These are phyloP conservation scores for Sus cebifrons DNA, from an alignment of 2,797 vertebrate genomes.

Conservation along the genomic window DNA sequence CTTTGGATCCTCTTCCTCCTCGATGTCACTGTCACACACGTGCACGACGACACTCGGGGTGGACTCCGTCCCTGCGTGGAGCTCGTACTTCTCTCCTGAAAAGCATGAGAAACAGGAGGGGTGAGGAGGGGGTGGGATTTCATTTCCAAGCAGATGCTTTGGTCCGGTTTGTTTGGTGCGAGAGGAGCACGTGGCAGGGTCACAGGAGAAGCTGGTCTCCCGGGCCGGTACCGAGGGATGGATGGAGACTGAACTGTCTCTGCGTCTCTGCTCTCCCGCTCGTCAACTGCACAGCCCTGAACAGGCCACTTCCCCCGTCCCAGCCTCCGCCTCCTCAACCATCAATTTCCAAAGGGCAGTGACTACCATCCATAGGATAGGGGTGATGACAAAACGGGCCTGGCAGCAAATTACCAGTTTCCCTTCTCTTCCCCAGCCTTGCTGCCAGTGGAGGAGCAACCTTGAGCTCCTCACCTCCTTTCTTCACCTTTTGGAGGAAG, in stretches of 20 bases:
- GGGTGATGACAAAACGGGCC: neutral
- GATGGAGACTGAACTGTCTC: neutral
- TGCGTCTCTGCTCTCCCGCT: neutral
- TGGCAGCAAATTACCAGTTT: neutral
- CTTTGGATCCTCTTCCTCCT: conserved; percentile 93
- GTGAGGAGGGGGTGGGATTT: neutral
- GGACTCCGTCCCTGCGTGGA: conserved; percentile 94
- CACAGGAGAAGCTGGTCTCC: neutral
- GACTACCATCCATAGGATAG: accelerated
- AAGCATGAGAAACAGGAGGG: conserved; percentile 50
- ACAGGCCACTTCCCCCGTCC: neutral
- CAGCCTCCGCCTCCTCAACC: neutral
- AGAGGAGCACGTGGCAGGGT: neutral
- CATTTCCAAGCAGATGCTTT: neutral
- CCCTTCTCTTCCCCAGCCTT: neutral
- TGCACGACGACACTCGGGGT: conserved; percentile 96
- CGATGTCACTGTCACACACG: conserved; percentile 94
- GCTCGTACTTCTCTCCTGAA: conserved; percentile 94
- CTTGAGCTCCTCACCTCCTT: neutral
- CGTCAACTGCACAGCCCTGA: neutral
- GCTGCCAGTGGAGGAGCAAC: neutral
- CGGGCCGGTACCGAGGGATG: neutral
- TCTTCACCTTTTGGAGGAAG: neutral
- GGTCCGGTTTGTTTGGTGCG: neutral
- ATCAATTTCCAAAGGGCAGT: neutral